Evolutionary conservation across 1,140 invertebrate genomes (phyloP), one percentile per base, ranked within the genome.

Genomic region (Leptonema lineaticorne): DNA sequence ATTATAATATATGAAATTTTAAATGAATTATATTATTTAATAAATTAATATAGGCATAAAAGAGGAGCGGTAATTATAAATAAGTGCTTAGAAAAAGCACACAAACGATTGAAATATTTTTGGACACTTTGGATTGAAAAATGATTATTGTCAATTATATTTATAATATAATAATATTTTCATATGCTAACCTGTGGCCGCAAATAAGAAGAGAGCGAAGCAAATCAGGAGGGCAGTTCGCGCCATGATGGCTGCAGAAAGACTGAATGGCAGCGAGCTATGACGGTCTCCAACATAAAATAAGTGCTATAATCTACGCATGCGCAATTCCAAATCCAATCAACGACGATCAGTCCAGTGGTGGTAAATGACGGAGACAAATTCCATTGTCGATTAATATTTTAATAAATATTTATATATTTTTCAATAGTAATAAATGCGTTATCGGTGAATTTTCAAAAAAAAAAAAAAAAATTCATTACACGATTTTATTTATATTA

Each of bases 231-330:
- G 78, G 78, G 78, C 76, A 78, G 75, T 77, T 77, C 81, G 79
- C 79, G 80, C 78, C 81, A 82, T 82, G 78, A 75, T 76, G 78
- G 79, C 80, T 78, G 77, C 76, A 76, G 74, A 76, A 74, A 67
- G 64, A 69, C 67, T 71, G 70, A 71, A 30, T 16, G 11, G 53
- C 66, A n/a, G 46, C 46, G 11, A 18, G 5, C 20, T 29, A 9
- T 24, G 28, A 16, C 22, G 1, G 50, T 26, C 27, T 53, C 50
- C 50, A 53, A 20, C 50, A 53, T 22, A 26, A 53, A 11, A 11
- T 26, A 16, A n/a, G 50, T 18, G 22, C 24, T 24, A 48, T 48
- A 9, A 14, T 59, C n/a, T 58, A 59, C 69, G 69, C 69, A 46
- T 26, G 64, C 65, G 65, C 60, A 45, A 18, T 8, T 9, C 14